Conservation (phyloP, 2,113 vertebrate genomes). For the Mus pahari region DNA sequence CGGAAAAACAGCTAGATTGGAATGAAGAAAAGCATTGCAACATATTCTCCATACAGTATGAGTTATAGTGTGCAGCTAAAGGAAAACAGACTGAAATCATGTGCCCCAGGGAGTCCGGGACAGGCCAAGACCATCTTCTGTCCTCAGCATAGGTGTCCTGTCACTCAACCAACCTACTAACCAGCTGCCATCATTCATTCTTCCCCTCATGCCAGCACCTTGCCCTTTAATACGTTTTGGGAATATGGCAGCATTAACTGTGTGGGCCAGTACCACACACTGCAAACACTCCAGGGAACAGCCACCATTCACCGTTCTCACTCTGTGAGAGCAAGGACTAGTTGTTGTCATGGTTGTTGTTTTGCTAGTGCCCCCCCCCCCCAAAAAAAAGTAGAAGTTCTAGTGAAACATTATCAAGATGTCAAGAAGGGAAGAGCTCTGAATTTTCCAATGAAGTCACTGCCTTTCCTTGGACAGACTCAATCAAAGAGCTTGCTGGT, state of each 20-base stretch:
- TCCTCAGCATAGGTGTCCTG: accelerated
- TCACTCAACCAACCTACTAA: neutral
- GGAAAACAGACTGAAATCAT: neutral
- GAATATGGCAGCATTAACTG: accelerated
- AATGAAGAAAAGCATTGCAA: neutral
- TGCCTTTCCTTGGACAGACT: accelerated
- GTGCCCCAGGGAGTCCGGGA: accelerated
- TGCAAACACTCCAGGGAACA: neutral
- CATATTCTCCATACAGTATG: accelerated
- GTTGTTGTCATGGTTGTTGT: too few relatives aligned
- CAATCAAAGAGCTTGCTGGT: neutral
- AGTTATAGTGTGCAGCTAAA: accelerated
- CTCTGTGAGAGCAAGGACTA: neutral
- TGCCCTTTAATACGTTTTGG: neutral
- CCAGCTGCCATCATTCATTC: accelerated
- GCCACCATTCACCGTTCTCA: accelerated
- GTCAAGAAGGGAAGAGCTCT: neutral
- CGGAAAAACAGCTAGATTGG: neutral
- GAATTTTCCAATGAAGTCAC: accelerated
- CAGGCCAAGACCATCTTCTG: accelerated
- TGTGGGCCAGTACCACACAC: neutral
- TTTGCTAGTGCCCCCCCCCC: neutral
- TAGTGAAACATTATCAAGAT: accelerated
- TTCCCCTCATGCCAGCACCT: neutral
- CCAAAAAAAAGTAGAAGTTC: too few relatives aligned